These are phyloP conservation scores for Romanogobio albipinnatus DNA, from an alignment of 2,113 vertebrate species.

Conservation along the genomic window DNA sequence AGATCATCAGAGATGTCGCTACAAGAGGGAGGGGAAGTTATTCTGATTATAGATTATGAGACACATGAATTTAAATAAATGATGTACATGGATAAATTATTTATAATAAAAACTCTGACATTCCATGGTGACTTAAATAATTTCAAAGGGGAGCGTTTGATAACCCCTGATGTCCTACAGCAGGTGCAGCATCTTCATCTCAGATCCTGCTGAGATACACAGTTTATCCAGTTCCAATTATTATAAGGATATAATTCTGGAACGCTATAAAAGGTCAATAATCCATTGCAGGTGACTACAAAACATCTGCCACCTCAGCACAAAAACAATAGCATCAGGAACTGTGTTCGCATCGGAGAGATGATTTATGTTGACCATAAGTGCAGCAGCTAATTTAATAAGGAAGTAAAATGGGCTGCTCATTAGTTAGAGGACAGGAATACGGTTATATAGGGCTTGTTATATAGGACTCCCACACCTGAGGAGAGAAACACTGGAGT, in stretches of 20 bases:
- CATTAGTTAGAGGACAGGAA: not conserved
- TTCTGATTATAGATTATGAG: no score
- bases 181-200: not conserved
- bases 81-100: no score
- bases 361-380: conserved; percentile 3
- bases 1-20: no score
- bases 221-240: not conserved
- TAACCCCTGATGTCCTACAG: not conserved
- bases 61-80: no score
- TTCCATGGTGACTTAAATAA: not conserved
- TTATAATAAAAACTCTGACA: no score
- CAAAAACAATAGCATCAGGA: not conserved
- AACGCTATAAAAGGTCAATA: not conserved
- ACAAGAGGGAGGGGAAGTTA: no score
- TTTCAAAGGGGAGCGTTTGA: not conserved
- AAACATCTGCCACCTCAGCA: conserved; percentile 7
- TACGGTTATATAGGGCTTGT: not conserved
- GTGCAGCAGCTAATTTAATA: not conserved
- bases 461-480: not conserved
- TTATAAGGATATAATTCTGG: not conserved
- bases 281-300: not conserved
- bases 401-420: conserved; percentile 6
- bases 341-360: not conserved
- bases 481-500: not conserved
- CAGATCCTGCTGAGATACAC: not conserved